Evolutionary conservation across 2,797 vertebrate species (phyloP).

Genomic region (Leucoraja ocellata): DNA sequence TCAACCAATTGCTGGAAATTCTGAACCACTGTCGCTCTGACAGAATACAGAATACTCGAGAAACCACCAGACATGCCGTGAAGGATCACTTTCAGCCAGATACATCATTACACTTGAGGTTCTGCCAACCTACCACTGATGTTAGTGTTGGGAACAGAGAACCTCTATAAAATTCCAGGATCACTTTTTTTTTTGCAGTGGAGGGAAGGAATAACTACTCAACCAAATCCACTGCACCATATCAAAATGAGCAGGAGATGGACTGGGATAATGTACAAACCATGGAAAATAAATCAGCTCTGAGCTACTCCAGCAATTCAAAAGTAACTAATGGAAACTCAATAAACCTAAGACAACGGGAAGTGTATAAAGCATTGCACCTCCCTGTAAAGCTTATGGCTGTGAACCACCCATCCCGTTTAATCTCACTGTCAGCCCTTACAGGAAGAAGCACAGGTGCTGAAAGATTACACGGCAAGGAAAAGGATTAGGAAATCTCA

Average conservation of each 20-base stretch:
- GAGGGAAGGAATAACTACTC: constrained; percentile 40
- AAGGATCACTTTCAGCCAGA: neutral
- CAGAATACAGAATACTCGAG: neutral
- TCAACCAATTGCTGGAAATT: neutral
- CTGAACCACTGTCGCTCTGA: neutral
- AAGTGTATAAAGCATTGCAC: constrained; percentile 4
- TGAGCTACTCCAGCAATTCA: neutral
- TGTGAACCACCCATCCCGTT: neutral
- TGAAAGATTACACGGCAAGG: constrained; percentile 10
- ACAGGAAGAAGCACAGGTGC: constrained; percentile 29
- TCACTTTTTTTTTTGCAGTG: neutral
- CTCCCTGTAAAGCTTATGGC: neutral
- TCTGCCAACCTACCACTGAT: neutral
- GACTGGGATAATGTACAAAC: constrained; percentile 50
- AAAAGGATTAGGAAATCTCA: constrained; percentile 29
- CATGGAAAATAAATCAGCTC: constrained; percentile 43
- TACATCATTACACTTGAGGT: neutral
- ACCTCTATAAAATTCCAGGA: neutral
- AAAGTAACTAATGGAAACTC: constrained; percentile 12
- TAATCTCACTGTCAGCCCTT: constrained; percentile 4
- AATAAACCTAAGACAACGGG: neutral
- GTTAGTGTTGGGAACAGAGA: neutral
- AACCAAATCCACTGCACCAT: constrained; percentile 41
- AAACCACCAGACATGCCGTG: neutral
- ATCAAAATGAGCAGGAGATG: constrained; percentile 43